phyloP scores from a whole-genome alignment of 2,113 vertebrate genomes.

The Mastomys coucha region DNA sequence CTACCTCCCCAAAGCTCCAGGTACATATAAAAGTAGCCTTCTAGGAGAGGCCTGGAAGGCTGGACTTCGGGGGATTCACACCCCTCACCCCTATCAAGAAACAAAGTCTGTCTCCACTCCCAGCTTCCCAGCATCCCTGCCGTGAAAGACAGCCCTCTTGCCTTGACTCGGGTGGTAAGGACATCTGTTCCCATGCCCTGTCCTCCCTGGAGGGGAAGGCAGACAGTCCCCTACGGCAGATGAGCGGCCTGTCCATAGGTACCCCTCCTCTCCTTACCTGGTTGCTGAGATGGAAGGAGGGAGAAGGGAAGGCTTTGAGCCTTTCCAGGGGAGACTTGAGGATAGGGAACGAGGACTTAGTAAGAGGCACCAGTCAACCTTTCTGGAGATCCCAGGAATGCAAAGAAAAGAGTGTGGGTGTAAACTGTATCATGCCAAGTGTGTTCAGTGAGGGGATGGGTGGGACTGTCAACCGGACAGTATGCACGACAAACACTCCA shows the following conservation, averaged over 20 bases:
- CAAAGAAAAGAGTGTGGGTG: neutral
- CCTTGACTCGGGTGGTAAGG: neutral
- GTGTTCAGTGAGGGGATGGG: neutral
- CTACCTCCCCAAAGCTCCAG: neutral
- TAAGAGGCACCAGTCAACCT: neutral
- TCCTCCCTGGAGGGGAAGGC: neutral
- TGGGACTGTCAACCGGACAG: rapidly evolving
- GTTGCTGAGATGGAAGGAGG: neutral
- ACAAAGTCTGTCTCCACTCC: neutral
- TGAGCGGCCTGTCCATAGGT: neutral
- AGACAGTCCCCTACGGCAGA: neutral
- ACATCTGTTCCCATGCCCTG: rapidly evolving
- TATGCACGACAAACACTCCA: neutral
- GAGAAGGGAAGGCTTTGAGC: neutral
- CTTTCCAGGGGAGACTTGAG: neutral
- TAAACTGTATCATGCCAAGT: neutral
- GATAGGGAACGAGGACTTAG: neutral
- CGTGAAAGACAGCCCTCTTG: neutral
- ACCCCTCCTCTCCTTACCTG: neutral
- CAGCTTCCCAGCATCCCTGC: neutral
- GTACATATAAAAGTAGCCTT: neutral
- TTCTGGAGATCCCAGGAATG: neutral
- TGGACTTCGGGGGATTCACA: too few species aligned
- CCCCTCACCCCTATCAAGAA: neutral
- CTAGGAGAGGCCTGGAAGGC: neutral